Evolutionary conservation across 2,113 vertebrate genomes (phyloP).

Genomic region (Rousettus leschenaultii): DNA sequence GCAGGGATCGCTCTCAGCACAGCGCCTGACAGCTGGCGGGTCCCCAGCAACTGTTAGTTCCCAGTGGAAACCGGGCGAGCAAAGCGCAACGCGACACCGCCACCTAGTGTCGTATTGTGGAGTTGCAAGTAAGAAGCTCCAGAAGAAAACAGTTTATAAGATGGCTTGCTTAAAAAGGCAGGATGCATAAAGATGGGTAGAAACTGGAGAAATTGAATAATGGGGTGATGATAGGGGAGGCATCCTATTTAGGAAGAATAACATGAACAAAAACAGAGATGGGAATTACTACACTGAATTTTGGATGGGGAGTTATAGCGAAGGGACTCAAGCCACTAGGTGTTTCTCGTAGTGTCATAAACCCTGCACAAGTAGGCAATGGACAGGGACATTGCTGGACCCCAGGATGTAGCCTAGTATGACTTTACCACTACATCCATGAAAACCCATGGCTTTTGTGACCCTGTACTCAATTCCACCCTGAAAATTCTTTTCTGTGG

Average conservation of each 20-base stretch:
- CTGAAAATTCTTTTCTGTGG: not conserved
- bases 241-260: not conserved
- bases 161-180: not conserved
- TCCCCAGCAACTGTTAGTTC: too few relatives aligned
- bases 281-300: not conserved
- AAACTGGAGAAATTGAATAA: not conserved
- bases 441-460: not conserved
- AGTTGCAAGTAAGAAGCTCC: not conserved
- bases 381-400: not conserved
- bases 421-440: not conserved
- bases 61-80: not conserved
- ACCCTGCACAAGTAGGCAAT: not conserved
- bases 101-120: not conserved
- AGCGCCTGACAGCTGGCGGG: accelerated
- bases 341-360: not conserved
- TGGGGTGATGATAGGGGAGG: not conserved
- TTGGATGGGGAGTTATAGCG: not conserved
- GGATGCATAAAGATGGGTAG: not conserved
- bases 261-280: not conserved
- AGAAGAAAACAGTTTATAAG: not conserved
- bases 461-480: not conserved
- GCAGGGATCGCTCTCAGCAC: not conserved
- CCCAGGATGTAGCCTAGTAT: not conserved
- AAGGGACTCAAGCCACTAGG: not conserved
- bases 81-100: not conserved